These are phyloP conservation scores for Teleiodes luculella DNA, from an alignment of 2,888 invertebrate genomes.

Conservation along the genomic window DNA sequence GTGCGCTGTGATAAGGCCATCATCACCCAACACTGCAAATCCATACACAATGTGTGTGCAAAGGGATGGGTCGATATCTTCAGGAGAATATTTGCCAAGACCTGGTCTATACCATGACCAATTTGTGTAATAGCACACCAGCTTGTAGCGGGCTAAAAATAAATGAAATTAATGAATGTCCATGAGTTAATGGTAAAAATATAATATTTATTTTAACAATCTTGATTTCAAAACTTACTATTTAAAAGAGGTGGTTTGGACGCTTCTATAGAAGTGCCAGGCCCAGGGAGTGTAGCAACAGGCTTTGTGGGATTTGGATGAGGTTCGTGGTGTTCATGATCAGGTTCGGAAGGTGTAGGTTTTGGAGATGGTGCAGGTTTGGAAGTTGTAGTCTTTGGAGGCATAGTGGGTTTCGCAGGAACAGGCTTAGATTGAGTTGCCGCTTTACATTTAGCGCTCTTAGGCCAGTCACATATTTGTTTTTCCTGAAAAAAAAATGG, in stretches of 20 bases:
- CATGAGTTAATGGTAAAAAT: too few relatives aligned
- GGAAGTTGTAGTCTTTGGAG: slow-evolving; percentile 19
- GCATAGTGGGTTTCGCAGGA: slow-evolving; percentile 14
- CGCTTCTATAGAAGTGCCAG: slow-evolving; percentile 37
- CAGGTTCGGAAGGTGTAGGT: slow-evolving; percentile 19
- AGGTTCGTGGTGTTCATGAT: slow-evolving; percentile 24
- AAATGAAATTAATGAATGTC: not conserved
- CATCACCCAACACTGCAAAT: slow-evolving; percentile 93
- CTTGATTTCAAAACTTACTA: slow-evolving; percentile 47
- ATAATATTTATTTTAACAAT: too few relatives aligned
- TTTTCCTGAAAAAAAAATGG: slow-evolving; percentile 55
- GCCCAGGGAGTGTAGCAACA: slow-evolving; percentile 51
- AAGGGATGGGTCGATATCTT: slow-evolving; percentile 90
- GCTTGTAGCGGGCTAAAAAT: slow-evolving; percentile 83
- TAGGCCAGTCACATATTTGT: slow-evolving; percentile 86
- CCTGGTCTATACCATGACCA: slow-evolving; percentile 96
- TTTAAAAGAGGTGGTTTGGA: slow-evolving; percentile 53
- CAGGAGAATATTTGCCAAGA: slow-evolving; percentile 88
- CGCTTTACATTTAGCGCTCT: slow-evolving; percentile 78
- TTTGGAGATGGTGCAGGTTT: slow-evolving; percentile 3
- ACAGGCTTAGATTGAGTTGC: slow-evolving; percentile 29
- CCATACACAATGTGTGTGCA: slow-evolving; percentile 97
- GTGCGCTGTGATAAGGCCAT: slow-evolving; percentile 88
- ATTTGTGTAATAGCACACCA: slow-evolving; percentile 95
- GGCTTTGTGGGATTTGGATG: slow-evolving; percentile 33